phyloP scores from a whole-genome alignment of 2,888 invertebrate species.

The Hydrotaea diabolus region DNA sequence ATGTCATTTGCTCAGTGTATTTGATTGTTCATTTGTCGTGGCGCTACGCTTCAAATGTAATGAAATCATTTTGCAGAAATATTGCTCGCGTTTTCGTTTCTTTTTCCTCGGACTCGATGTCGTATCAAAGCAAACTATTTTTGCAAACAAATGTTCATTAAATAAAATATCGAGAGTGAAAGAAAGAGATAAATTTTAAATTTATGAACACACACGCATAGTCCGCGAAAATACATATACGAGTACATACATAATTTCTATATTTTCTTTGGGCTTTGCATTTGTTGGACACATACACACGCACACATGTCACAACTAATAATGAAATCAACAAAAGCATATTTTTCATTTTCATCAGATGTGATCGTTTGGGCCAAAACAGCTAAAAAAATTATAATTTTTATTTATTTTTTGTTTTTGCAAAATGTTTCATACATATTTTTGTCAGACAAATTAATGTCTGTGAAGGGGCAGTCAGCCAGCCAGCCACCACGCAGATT shows the following conservation, averaged over 20 bases:
- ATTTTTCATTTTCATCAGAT: conserved; percentile 30
- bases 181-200: conserved; percentile 32
- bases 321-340: not conserved
- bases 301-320: not conserved
- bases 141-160: conserved; percentile 40
- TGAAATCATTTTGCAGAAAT: conserved; percentile 59
- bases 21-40: conserved; percentile 63
- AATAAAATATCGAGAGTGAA: conserved; percentile 27
- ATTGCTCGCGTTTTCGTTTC: conserved; percentile 67
- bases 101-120: conserved; percentile 16
- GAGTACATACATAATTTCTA: not conserved
- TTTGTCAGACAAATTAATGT: conserved; percentile 25
- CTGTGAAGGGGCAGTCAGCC: not conserved
- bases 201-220: conserved; percentile 22
- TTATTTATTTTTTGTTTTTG: not conserved
- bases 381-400: not conserved
- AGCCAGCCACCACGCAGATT: not conserved
- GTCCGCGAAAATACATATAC: not conserved
- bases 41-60: conserved; percentile 63
- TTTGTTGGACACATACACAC: too few relatives aligned
- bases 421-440: conserved; percentile 16
- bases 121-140: conserved; percentile 35
- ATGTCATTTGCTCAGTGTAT: conserved; percentile 52
- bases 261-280: too few relatives aligned
- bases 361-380: not conserved